Base-by-base conservation (phyloP, 2,113 vertebrate genomes). In the Neopipo cinnamomea region DNA sequence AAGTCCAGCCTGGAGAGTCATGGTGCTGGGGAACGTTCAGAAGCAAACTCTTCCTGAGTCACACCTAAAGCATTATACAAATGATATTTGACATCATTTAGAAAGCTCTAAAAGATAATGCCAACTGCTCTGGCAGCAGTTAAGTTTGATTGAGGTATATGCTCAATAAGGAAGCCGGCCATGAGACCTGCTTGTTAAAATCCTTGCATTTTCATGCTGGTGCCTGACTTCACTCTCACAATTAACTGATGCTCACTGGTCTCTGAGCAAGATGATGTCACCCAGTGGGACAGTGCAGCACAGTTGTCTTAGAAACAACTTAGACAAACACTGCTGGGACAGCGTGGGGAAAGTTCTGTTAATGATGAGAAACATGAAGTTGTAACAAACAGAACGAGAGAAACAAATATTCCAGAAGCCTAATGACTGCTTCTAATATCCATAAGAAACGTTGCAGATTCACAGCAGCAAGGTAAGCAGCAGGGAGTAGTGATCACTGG, bases 91-190 rank as follows among this genome's bases (percentile, higher is more conserved):
- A 11, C 33, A 65, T 5, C 5, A 28, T 31, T 49, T 22, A n/a
- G 31, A 83, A 31, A 92, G 25, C 41, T 80, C n/a, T 5, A 44
- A 56, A 2, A 52, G 53, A 41, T 14, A 52, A 31, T 4, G 17
- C 47, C 47, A 65, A 49, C 49, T 31, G 55, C 37, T 68, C 52
- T 59, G 28, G 50, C 24, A 83, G 72, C 63, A 76, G 3, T 75
- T 10, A 25, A 52, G 17, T 11, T 74, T 2, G 1, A 8, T 1
- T 16, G 35, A 44, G 33, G 33, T n/a, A 31, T 8, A 30, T 5
- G 18, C 44, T 47, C 61, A 42, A 8, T 14, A 70, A 46, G 22
- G 58, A 82, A 82, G 15, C 5, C 71, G 88, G 33, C 15, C 62
- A 27, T 5, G 16, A 70, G 12, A 63, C 12, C 8, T 42, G 44